Evolutionary conservation across 2,797 vertebrate genomes (phyloP), one percentile per base, ranked within the genome.

Genomic region (Anniella stebbinsi): DNA sequence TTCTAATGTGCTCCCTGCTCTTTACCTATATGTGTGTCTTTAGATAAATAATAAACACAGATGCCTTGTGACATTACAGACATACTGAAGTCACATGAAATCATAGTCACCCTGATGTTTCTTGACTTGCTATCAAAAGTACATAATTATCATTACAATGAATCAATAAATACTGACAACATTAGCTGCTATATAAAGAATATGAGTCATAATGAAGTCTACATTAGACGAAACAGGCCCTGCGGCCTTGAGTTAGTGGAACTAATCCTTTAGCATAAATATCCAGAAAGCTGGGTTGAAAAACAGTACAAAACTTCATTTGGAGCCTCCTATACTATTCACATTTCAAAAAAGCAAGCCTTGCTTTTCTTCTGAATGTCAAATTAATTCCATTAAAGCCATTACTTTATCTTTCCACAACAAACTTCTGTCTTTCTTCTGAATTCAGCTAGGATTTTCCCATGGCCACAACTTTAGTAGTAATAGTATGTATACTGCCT

Each of bases 141-240:
- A 94, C 84, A 93, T 63, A 93, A 91, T 93, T 92, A 90, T 94
- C 92, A 76, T 88, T 90, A 90, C 78, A 48, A 48, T 93, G 91
- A 95, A 96, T 95, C 94, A 93, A 95, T 96, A 95, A 90, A 81
- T 91, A 73, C 87, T 96, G 95, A 93, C 93, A 95, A 84, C 87
- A 88, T 77, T 90, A 86, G 51, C 86, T 91, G 63, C 93, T 92
- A 82, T 38, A 94, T 91, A 90, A 95, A 89, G 88, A 92, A 91
- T 93, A 88, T 72, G 51, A 90, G 12, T 78, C 80, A 82, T 94
- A 91, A 91, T 36, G 0, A 95, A 91, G 9, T 66, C 72, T 92
- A 90, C 51, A 77, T 90, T 93, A 11, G 91, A 90, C 45, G 90
- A 92, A 86, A 45, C 38, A n/a, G 75, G 33, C 54, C 33, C 25